Conservation (phyloP, 2,113 vertebrate genomes). For the Girardinichthys multiradiatus region DNA sequence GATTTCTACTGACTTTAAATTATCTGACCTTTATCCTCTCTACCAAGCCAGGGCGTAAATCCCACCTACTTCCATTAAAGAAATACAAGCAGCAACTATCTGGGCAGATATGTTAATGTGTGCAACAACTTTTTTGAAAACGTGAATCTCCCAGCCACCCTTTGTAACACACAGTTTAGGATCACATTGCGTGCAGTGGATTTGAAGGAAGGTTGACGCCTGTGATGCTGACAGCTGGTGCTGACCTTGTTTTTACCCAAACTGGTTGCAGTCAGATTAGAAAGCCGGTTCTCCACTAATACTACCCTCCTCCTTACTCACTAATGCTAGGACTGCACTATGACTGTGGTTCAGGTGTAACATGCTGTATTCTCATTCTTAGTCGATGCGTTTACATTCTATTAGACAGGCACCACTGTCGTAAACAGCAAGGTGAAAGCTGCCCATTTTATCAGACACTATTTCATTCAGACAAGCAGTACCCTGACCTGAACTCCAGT, state of each 20-base stretch:
- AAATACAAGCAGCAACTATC: conserved; percentile 11
- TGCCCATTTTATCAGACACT: neutral
- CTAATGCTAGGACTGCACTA: neutral
- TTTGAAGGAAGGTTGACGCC: conserved; percentile 20
- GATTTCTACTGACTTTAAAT: neutral
- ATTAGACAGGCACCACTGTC: neutral
- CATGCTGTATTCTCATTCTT: neutral
- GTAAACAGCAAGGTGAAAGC: neutral
- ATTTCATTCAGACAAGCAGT: neutral
- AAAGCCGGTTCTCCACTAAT: conserved; percentile 30
- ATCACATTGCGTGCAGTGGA: conserved; percentile 16
- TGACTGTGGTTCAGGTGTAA: neutral
- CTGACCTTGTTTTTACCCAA: conserved; percentile 41
- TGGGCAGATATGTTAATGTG: too few species aligned
- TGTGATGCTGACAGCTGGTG: conserved; percentile 37
- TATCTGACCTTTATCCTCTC: neutral
- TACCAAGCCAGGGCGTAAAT: conserved; percentile 22
- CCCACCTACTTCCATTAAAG: conserved; percentile 9
- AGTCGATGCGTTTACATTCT: neutral
- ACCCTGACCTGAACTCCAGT: too few species aligned
- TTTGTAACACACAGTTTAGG: conserved; percentile 7
- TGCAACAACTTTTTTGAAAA: conserved; percentile 31
- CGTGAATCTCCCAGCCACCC: conserved; percentile 32
- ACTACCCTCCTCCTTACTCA: neutral
- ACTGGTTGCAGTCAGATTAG: conserved; percentile 25